phyloP scores from a whole-genome alignment of 2,888 invertebrate species.

The Acanthococcus lagerstroemiae region DNA sequence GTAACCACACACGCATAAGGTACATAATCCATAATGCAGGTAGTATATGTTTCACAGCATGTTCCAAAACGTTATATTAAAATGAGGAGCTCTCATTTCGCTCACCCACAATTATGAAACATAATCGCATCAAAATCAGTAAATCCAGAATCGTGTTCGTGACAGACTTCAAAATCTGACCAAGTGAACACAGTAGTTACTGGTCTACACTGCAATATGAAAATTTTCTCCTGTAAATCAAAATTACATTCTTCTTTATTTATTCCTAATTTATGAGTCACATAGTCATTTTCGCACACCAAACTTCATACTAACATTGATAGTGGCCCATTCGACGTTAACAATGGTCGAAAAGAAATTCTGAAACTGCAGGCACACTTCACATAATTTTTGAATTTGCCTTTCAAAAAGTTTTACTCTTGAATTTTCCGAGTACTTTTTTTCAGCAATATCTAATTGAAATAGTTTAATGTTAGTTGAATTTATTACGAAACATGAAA shows the following conservation, averaged over 20 bases:
- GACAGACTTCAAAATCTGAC: slow-evolving; percentile 65
- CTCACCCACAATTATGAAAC: slow-evolving; percentile 61
- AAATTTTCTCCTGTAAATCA: slow-evolving; percentile 47
- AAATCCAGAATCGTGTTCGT: slow-evolving; percentile 63
- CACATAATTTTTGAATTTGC: slow-evolving; percentile 44
- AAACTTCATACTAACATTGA: slow-evolving; percentile 43
- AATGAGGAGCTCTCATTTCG: not conserved
- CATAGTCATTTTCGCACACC: slow-evolving; percentile 16
- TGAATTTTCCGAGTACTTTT: too few relatives aligned
- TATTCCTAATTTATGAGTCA: not conserved
- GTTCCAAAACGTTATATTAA: too few relatives aligned
- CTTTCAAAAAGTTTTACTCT: too few relatives aligned
- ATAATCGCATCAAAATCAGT: slow-evolving; percentile 54
- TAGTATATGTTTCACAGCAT: too few relatives aligned
- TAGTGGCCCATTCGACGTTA: slow-evolving; percentile 73
- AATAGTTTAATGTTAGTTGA: too few relatives aligned
- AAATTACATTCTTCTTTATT: not conserved
- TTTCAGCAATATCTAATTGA: too few relatives aligned
- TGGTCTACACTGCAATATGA: slow-evolving; percentile 65
- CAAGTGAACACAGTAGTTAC: slow-evolving; percentile 63
- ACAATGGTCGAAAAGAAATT: slow-evolving; percentile 56
- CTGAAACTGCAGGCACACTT: slow-evolving; percentile 53
- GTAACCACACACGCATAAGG: too few relatives aligned
- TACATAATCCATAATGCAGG: too few relatives aligned
- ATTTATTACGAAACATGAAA: too few relatives aligned